Conservation (phyloP, 2,113 vertebrate species). For the Hyperoodon ampullatus region DNA sequence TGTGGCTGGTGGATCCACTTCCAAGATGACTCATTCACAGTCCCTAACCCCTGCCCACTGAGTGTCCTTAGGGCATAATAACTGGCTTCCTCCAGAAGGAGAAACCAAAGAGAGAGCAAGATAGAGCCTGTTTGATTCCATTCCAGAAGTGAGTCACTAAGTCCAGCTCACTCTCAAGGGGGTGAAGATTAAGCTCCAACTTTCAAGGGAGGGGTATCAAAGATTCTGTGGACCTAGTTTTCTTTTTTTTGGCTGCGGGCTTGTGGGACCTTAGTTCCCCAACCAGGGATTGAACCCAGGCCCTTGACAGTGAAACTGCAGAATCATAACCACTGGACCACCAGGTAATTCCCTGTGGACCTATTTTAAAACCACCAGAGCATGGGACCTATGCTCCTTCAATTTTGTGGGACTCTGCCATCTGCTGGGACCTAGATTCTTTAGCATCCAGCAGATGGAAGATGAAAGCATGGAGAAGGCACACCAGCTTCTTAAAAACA, state of each 20-base stretch:
- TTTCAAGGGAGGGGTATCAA: neutral
- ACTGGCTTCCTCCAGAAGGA: neutral
- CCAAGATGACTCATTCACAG: neutral
- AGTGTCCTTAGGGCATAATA: neutral
- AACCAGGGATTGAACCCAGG: neutral
- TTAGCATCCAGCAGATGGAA: neutral
- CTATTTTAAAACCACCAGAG: neutral
- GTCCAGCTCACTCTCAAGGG: neutral
- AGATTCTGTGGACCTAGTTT: neutral
- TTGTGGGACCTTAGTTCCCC: neutral
- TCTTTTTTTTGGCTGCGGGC: neutral
- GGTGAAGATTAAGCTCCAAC: neutral
- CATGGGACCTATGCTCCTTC: neutral
- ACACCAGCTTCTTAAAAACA: neutral
- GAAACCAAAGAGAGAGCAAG: neutral
- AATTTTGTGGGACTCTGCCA: neutral
- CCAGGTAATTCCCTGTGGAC: neutral
- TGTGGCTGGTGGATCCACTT: neutral
- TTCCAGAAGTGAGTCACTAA: neutral
- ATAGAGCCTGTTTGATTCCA: neutral
- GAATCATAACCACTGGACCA: neutral
- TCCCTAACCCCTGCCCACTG: neutral
- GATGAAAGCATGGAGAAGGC: neutral
- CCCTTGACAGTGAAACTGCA: fast-evolving
- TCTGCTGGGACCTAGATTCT: neutral